A percentile compares a stretch with the other conserved stretches of the same genome.
Conservation (phyloP, 2,113 vertebrate species). For the Stigmatopora nigra region DNA sequence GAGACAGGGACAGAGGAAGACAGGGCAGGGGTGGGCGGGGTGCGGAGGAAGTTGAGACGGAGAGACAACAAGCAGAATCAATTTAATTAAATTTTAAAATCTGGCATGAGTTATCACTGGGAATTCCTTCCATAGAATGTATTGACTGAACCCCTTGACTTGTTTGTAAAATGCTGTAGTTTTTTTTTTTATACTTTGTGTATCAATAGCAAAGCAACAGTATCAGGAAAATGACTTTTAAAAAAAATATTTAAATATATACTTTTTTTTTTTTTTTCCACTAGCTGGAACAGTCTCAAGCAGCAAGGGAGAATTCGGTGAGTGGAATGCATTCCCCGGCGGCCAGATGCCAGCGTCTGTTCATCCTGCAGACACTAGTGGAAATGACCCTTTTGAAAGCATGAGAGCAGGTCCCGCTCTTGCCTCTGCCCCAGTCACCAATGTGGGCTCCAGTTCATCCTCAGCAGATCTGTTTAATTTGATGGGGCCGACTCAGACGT, state of each 20-base stretch:
- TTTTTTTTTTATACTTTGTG: conserved; percentile 13
- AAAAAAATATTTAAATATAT: no score
- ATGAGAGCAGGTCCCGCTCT: conserved; percentile 60
- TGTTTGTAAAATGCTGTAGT: not conserved
- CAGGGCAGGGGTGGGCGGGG: conserved; percentile 49
- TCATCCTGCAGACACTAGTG: conserved; percentile 63
- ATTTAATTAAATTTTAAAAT: conserved; percentile 57
- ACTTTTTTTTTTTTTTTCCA: not conserved
- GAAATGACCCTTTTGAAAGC: conserved; percentile 57
- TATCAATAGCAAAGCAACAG: conserved; percentile 6
- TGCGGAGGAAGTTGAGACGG: conserved; percentile 27
- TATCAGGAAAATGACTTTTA: not conserved
- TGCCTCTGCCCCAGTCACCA: conserved; percentile 47
- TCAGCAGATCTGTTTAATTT: conserved; percentile 85
- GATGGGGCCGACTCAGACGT: conserved; percentile 78
- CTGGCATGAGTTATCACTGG: conserved; percentile 41
- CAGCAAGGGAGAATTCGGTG: conserved; percentile 88
- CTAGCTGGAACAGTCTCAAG: conserved; percentile 65
- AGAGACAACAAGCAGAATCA: conserved; percentile 34
- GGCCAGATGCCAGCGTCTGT: conserved; percentile 69
- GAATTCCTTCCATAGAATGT: conserved; percentile 21
- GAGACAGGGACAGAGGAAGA: conserved; percentile 52
- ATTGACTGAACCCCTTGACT: conserved; percentile 16
- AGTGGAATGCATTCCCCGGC: conserved; percentile 91
- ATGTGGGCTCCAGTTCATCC: conserved; percentile 44